phyloP scores from a whole-genome alignment of 2,888 invertebrate genomes.

The Chironomus tentans region DNA sequence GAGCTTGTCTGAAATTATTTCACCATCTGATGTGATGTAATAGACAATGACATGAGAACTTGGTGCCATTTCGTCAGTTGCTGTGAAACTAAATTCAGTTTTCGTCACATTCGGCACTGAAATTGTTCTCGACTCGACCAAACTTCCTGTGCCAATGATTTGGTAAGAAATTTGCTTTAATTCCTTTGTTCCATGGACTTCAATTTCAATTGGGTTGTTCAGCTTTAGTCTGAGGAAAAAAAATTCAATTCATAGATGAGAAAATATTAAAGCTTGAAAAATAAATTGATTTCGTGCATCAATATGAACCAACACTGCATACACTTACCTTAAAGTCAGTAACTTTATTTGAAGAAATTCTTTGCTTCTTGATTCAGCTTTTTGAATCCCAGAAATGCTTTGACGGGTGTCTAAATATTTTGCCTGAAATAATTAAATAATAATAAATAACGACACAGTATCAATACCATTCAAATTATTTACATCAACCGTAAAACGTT shows the following conservation, averaged over 20 bases:
- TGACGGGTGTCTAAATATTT: background rate
- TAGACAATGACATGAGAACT: slow-evolving; percentile 67
- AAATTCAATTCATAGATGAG: too few relatives aligned
- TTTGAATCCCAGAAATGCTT: background rate
- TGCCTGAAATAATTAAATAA: too few relatives aligned
- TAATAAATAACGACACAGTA: too few relatives aligned
- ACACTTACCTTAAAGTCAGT: slow-evolving; percentile 47
- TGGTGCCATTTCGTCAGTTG: slow-evolving; percentile 40
- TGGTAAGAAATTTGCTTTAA: slow-evolving; percentile 44
- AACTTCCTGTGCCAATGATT: slow-evolving; percentile 76
- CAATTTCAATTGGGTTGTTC: slow-evolving; percentile 51
- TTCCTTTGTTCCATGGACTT: too few relatives aligned
- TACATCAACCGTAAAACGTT: background rate
- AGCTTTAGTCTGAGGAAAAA: slow-evolving; percentile 49
- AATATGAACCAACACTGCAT: too few relatives aligned
- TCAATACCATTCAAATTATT: too few relatives aligned
- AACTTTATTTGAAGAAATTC: slow-evolving; percentile 50
- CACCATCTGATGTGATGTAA: slow-evolving; percentile 56
- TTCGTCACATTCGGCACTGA: slow-evolving; percentile 37
- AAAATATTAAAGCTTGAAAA: too few relatives aligned
- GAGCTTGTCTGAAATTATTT: slow-evolving; percentile 71
- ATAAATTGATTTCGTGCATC: too few relatives aligned
- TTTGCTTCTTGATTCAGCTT: slow-evolving; percentile 46
- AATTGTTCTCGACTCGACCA: slow-evolving; percentile 60
- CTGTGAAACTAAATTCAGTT: background rate